These are phyloP conservation scores for Tenthredo notha DNA, from an alignment of 2,888 invertebrate genomes.

Conservation along the genomic window DNA sequence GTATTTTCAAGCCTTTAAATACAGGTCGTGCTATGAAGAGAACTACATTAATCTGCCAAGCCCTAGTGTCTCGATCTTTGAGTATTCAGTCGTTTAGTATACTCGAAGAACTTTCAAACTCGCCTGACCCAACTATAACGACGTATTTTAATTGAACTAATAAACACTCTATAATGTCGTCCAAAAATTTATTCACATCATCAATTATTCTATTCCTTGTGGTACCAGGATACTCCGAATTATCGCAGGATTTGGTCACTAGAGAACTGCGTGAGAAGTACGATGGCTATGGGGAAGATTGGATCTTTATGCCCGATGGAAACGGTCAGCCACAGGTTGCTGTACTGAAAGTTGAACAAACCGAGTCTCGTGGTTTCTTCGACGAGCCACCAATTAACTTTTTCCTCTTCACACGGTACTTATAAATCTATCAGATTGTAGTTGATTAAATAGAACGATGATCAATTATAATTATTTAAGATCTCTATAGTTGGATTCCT, in stretches of 20 bases:
- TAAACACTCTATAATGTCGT: not conserved
- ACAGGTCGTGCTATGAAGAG: constrained; percentile 9
- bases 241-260: constrained; percentile 52
- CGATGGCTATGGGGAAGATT: constrained; percentile 76
- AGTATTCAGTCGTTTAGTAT: not conserved
- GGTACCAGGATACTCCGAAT: constrained; percentile 35
- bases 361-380: constrained; percentile 64
- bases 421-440: not conserved
- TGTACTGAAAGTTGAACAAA: constrained; percentile 69
- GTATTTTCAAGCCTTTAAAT: constrained; percentile 1
- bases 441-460: not conserved
- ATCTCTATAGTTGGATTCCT: not conserved
- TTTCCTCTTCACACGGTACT: constrained; percentile 73
- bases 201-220: constrained; percentile 47
- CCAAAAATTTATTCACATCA: not conserved
- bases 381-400: constrained; percentile 68
- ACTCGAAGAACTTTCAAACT: not conserved
- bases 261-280: constrained; percentile 70
- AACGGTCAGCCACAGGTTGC: constrained; percentile 75
- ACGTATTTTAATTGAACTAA: not conserved
- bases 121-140: not conserved
- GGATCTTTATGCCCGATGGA: constrained; percentile 78
- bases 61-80: constrained; percentile 12
- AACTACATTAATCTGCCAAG: constrained; percentile 37
- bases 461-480: not conserved